Evolutionary conservation across 2,888 invertebrate species (phyloP).

Genomic region (Nycteola revayana): DNA sequence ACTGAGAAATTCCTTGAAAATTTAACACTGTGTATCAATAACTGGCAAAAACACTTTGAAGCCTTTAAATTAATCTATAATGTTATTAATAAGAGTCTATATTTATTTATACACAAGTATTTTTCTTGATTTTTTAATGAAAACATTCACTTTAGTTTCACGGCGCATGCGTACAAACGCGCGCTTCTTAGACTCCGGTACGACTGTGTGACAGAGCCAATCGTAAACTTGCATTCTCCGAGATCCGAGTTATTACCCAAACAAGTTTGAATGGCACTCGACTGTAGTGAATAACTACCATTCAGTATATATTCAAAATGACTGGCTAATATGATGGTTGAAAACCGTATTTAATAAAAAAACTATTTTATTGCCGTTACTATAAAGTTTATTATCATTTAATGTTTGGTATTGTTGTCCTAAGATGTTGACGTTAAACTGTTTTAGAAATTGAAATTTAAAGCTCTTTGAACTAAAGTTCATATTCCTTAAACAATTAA

Average conservation of each 20-base stretch:
- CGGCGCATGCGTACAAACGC: conserved; percentile 49
- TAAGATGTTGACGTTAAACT: conserved; percentile 13
- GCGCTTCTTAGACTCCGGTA: conserved; percentile 32
- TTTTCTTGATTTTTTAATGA: too few species aligned
- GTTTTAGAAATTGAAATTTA: conserved; percentile 24
- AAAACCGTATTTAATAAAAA: conserved; percentile 13
- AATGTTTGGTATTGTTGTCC: conserved; percentile 14
- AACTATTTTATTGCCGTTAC: conserved; percentile 16
- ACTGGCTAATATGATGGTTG: conserved; percentile 45
- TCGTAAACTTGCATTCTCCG: conserved; percentile 62
- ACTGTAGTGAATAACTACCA: conserved; percentile 42
- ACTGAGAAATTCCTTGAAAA: conserved; percentile 41
- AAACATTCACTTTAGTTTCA: conserved; percentile 37
- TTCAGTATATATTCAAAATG: conserved; percentile 41
- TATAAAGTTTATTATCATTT: conserved; percentile 33
- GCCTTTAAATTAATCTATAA: conserved; percentile 19
- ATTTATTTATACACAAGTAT: too few species aligned
- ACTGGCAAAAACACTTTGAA: conserved; percentile 21
- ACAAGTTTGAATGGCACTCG: conserved; percentile 51
- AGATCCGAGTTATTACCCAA: conserved; percentile 54
- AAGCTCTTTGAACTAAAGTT: not conserved
- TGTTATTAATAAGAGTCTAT: conserved; percentile 9
- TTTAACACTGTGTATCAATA: conserved; percentile 22
- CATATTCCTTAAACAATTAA: conserved; percentile 19
- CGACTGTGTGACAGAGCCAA: conserved; percentile 53